phyloP scores from a whole-genome alignment of 2,113 vertebrate species.

The Pan paniscus region DNA sequence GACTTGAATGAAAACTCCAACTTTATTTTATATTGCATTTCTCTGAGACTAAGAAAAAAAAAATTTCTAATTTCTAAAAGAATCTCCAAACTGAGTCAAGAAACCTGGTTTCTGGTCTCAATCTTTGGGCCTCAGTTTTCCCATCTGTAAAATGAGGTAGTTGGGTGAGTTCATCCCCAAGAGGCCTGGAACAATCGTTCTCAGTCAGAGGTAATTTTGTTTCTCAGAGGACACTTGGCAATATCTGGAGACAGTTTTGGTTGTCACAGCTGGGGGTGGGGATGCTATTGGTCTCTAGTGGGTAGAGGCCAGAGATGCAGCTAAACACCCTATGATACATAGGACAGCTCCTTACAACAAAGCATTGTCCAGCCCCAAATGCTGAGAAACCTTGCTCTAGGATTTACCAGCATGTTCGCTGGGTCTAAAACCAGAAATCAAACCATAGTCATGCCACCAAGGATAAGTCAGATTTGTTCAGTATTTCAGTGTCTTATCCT shows the following conservation, averaged over 20 bases:
- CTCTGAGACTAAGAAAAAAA: neutral
- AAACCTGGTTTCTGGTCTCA: neutral
- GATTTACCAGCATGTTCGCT: neutral
- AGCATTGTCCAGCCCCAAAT: neutral
- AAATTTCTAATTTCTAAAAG: neutral
- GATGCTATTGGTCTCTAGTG: neutral
- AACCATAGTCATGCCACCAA: neutral
- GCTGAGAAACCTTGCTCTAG: neutral
- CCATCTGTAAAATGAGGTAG: neutral
- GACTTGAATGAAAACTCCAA: neutral
- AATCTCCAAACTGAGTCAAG: neutral
- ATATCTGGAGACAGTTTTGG: neutral
- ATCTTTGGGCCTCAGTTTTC: neutral
- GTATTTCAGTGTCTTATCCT: neutral
- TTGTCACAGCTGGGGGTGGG: neutral
- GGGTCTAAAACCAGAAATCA: neutral
- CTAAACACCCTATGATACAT: neutral
- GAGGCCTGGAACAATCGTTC: neutral
- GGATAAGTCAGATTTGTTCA: neutral
- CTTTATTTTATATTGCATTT: neutral
- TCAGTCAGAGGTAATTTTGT: neutral
- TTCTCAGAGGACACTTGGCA: neutral
- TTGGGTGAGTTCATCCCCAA: neutral
- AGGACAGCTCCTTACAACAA: neutral
- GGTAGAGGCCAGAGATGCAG: neutral